These are phyloP conservation scores for Drosophila pseudoananassae DNA, from an alignment of 1,140 invertebrate species.

Conservation along the genomic window DNA sequence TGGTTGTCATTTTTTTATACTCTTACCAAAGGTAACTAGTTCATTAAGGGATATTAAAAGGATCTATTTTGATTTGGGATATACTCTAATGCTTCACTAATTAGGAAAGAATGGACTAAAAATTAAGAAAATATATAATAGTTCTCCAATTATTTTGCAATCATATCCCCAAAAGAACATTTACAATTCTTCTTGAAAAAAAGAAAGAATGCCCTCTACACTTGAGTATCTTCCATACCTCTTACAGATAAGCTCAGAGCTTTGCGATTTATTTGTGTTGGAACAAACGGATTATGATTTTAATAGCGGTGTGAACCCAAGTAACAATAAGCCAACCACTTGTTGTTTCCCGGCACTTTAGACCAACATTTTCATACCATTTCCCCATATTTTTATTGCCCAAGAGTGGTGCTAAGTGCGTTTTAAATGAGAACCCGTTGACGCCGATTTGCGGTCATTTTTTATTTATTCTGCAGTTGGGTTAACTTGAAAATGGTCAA, in stretches of 20 bases:
- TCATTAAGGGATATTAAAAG: background rate
- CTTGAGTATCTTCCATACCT: constrained; percentile 8
- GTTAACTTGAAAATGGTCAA: constrained; percentile 10
- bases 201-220: background rate
- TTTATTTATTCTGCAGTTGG: constrained; percentile 5
- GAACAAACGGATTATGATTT: constrained; percentile 57
- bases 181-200: background rate
- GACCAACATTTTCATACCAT: constrained; percentile 37
- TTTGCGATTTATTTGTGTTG: constrained; percentile 62
- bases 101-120: no score
- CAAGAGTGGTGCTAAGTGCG: constrained; percentile 35
- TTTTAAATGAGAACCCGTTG: constrained; percentile 56
- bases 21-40: background rate
- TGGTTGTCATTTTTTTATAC: background rate
- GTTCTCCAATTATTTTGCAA: background rate
- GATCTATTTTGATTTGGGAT: no score
- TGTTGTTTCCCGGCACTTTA: constrained; percentile 35
- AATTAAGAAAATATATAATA: no score
- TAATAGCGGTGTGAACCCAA: constrained; percentile 21
- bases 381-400: background rate
- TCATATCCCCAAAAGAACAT: background rate
- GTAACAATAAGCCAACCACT: constrained; percentile 45
- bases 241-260: constrained; percentile 42
- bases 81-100: no score
- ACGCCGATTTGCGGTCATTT: constrained; percentile 44